Conservation (phyloP, 2,797 vertebrate genomes). For the Poeciliopsis turneri region DNA sequence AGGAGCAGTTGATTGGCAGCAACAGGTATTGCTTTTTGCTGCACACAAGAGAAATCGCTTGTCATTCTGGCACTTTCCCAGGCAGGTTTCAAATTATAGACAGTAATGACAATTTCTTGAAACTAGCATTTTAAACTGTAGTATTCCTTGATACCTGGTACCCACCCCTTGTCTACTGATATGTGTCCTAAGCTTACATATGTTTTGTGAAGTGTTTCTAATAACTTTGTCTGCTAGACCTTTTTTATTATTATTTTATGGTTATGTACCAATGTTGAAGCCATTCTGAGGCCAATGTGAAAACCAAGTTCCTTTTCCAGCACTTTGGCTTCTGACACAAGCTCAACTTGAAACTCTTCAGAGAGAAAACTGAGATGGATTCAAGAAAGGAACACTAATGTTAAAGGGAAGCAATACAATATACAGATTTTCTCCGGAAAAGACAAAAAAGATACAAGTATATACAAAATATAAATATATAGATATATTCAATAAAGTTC, state of each 20-base stretch:
- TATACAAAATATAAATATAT: conserved; percentile 54
- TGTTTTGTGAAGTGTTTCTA: conserved; percentile 18
- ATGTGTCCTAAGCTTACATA: conserved; percentile 1
- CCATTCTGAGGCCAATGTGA: conserved; percentile 37
- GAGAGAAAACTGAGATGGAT: conserved; percentile 35
- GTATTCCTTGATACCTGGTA: neutral
- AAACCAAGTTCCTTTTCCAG: conserved; percentile 35
- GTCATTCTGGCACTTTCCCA: neutral
- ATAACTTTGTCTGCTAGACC: neutral
- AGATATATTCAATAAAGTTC: conserved; percentile 77
- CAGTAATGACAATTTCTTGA: neutral
- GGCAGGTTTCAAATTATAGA: neutral
- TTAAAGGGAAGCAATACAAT: conserved; percentile 79
- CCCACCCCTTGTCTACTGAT: neutral
- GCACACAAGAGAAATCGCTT: neutral
- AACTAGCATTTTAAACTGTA: neutral
- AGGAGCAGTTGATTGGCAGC: neutral
- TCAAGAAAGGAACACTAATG: conserved; percentile 47
- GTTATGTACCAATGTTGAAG: conserved; percentile 30
- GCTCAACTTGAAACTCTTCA: conserved; percentile 32
- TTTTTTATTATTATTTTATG: conserved; percentile 9
- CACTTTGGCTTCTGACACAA: conserved; percentile 46
- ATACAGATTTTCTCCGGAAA: conserved; percentile 73
- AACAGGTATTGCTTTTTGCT: neutral
- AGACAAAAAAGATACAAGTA: conserved; percentile 61